These are phyloP conservation scores for Zygaena filipendulae DNA, from an alignment of 2,888 invertebrate genomes.

Conservation along the genomic window DNA sequence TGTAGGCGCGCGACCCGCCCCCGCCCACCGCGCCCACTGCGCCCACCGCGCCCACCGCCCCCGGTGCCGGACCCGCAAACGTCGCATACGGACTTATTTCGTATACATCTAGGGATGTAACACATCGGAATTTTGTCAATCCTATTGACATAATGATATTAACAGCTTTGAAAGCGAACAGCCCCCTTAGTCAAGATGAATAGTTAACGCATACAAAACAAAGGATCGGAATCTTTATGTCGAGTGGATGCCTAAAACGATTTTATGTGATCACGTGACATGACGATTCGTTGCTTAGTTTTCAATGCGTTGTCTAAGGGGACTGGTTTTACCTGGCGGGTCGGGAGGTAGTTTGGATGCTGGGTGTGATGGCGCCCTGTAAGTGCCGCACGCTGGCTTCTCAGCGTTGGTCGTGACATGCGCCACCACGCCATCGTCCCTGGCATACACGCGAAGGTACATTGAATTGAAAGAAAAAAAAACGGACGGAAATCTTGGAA, in stretches of 20 bases:
- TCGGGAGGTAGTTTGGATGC: conserved; percentile 54
- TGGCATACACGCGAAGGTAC: too few species aligned
- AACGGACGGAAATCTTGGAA: too few species aligned
- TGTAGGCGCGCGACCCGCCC: conserved; percentile 50
- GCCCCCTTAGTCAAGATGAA: not conserved
- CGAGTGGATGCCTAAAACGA: too few species aligned
- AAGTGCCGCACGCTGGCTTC: conserved; percentile 50
- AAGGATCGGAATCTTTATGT: too few species aligned
- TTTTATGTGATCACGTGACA: too few species aligned
- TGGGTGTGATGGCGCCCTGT: conserved; percentile 51
- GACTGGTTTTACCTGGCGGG: conserved; percentile 42
- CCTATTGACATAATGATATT: not conserved
- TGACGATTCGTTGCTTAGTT: too few species aligned
- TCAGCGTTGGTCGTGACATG: conserved; percentile 47
- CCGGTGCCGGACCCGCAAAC: conserved; percentile 73
- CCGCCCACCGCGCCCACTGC: conserved; percentile 25
- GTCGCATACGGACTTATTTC: conserved; percentile 78
- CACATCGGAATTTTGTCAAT: conserved; percentile 13
- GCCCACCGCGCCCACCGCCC: too few species aligned
- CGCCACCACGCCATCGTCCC: conserved; percentile 43
- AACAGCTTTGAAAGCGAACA: not conserved
- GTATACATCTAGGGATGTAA: conserved; percentile 77
- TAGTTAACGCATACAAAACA: too few species aligned
- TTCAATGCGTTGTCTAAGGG: too few species aligned
- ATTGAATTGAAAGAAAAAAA: too few species aligned